Evolutionary conservation across 2,797 vertebrate genomes (phyloP).

Genomic region (Urocyon cinereoargenteus): DNA sequence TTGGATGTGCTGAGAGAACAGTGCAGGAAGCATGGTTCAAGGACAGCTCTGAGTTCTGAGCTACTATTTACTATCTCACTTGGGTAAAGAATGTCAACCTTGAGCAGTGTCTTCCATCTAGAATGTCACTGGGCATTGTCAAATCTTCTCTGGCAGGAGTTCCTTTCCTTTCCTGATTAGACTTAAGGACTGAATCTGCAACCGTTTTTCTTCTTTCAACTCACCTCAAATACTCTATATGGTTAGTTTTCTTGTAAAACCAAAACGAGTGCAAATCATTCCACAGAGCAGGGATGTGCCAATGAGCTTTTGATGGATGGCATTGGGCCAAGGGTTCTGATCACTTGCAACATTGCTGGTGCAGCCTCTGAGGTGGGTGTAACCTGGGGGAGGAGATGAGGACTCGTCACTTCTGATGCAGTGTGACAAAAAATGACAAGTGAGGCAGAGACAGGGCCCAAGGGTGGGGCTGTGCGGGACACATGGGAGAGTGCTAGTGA

Average conservation of each 20-base stretch:
- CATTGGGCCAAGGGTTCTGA: not conserved
- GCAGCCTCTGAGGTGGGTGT: not conserved
- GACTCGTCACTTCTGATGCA: not conserved
- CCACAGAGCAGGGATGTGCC: not conserved
- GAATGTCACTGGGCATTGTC: not conserved
- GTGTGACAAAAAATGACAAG: not conserved
- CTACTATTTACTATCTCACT: not conserved
- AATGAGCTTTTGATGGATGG: not conserved
- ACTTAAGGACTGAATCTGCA: conserved; percentile 18
- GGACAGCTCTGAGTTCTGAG: not conserved
- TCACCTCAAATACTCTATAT: not conserved
- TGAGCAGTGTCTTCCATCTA: not conserved
- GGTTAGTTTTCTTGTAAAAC: conserved; percentile 42
- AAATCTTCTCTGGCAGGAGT: not conserved
- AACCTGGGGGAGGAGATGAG: not conserved
- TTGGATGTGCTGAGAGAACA: not conserved
- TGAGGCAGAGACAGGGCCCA: not conserved
- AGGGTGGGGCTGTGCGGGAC: not conserved
- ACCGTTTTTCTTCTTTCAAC: conserved; percentile 49
- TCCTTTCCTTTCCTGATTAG: conserved; percentile 53
- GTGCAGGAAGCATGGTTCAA: not conserved
- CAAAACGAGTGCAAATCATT: not conserved
- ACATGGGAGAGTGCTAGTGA: not conserved
- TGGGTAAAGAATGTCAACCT: not conserved
- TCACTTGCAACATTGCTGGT: not conserved